Evolutionary conservation across 2,797 vertebrate genomes (phyloP), one percentile per base, ranked within the genome.

Genomic region (Bradypodion pumilum): DNA sequence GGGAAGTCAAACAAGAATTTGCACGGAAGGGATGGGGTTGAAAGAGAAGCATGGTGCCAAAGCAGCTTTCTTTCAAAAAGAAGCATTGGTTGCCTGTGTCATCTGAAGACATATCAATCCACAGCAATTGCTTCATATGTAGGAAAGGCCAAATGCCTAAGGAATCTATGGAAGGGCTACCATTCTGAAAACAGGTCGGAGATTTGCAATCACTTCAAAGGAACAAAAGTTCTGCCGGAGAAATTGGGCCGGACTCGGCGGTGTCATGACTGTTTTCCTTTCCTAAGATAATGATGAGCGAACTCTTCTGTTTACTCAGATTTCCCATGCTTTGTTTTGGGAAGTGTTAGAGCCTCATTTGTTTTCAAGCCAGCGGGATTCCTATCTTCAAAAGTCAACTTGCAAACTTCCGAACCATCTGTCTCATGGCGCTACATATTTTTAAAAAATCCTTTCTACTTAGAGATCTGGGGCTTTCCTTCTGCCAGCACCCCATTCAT

Each of bases 401-500:
- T n/a, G 49, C 29, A 29, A 46, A 74, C 78, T 87, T 87, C 79
- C 83, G 85, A 89, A 75, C 87, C 79, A 75, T 88, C 86, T 88
- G 82, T 89, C 16, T 62, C 49, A 21, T 59, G 83, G 85, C 72
- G 83, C 37, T 73, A 35, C 59, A 81, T 49, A 7, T 74, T 66
- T 69, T 78, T 56, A 46, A n/a, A n/a, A n/a, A n/a, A 81, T 88
- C 89, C 79, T 72, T 84, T 88, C 87, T 84, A 2, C 49, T 0
- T 25, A 19, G 19, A 89, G 91, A 88, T 92, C 92, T 92, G 75
- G 91, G 91, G 82, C 85, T 89, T 91, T 92, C 87, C 92, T 93
- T 93, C 91, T 70, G 32, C 89, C 78, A 84, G 91, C 92, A 92
- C 92, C 95, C 93, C 93, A 90, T 93, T 93, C 93, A 82, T 93